Conservation (phyloP, 2,797 vertebrate genomes). For the Leucoraja ocellata region DNA sequence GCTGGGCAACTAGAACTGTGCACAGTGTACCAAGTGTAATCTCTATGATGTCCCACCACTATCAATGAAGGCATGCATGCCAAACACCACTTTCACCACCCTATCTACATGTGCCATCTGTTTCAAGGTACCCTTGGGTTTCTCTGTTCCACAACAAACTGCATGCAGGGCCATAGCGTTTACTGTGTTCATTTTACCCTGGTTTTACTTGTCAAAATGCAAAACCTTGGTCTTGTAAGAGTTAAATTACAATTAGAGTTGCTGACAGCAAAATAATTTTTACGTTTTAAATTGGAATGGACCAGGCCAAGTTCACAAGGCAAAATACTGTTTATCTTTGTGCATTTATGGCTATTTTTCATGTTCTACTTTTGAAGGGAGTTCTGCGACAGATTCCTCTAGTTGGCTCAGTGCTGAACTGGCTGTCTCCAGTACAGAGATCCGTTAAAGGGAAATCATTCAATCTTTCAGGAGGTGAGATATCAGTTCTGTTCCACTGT, state of each 20-base stretch:
- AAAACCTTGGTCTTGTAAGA: too few species aligned
- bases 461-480: slow-evolving; percentile 84
- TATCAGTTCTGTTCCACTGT: accelerated
- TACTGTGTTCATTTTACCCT: too few species aligned
- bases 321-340: not conserved
- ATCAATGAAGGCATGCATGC: too few species aligned
- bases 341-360: not conserved
- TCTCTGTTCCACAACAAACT: too few species aligned
- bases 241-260: not conserved
- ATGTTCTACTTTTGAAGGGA: slow-evolving; percentile 62
- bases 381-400: slow-evolving; percentile 87
- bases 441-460: slow-evolving; percentile 83
- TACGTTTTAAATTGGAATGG: not conserved
- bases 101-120: too few species aligned
- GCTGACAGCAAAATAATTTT: not conserved
- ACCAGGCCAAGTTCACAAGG: not conserved
- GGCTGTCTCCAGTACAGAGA: slow-evolving; percentile 85
- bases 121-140: too few species aligned
- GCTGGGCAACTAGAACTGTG: too few species aligned
- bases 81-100: too few species aligned
- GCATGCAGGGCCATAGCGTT: too few species aligned
- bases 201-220: too few species aligned
- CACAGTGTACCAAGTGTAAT: too few species aligned
- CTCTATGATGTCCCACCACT: too few species aligned
- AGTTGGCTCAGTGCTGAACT: slow-evolving; percentile 87